phyloP scores from a whole-genome alignment of 2,888 invertebrate genomes.

The Hesperia comma region DNA sequence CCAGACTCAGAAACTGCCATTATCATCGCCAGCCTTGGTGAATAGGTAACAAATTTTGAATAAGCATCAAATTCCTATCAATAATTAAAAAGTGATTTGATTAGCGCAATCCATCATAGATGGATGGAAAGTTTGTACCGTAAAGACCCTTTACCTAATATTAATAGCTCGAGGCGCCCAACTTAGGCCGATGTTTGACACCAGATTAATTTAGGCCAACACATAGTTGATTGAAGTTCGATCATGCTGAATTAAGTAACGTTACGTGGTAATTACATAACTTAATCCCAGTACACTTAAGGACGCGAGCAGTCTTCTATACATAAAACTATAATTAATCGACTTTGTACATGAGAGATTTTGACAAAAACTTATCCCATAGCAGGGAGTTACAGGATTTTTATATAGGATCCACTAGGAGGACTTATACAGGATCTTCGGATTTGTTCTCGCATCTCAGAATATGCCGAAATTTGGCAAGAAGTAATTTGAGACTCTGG shows the following conservation, averaged over 20 bases:
- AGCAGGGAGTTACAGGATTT: too few species aligned
- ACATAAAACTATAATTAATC: too few species aligned
- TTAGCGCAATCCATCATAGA: constrained; percentile 1
- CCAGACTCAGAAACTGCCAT: too few species aligned
- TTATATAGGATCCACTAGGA: too few species aligned
- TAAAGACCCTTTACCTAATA: constrained; percentile 7
- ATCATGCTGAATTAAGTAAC: background rate
- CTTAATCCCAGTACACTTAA: background rate
- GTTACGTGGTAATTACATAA: constrained; percentile 2
- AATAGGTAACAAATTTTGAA: background rate
- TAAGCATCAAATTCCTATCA: background rate
- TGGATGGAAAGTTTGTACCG: constrained; percentile 8
- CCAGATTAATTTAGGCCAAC: constrained; percentile 7
- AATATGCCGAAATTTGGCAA: too few species aligned
- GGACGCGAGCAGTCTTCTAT: too few species aligned
- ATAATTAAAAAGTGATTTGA: constrained; percentile 5
- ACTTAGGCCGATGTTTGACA: constrained; percentile 11
- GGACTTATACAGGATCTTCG: too few species aligned
- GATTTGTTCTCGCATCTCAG: too few species aligned
- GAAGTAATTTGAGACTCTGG: too few species aligned
- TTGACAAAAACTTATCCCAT: too few species aligned
- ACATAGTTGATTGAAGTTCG: constrained; percentile 14
- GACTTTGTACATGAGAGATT: too few species aligned
- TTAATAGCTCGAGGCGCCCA: constrained; percentile 4
- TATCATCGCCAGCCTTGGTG: too few species aligned